Evolutionary conservation across 2,113 vertebrate species (phyloP), one percentile per base, ranked within the genome.

Genomic region (Urocitellus parryii): DNA sequence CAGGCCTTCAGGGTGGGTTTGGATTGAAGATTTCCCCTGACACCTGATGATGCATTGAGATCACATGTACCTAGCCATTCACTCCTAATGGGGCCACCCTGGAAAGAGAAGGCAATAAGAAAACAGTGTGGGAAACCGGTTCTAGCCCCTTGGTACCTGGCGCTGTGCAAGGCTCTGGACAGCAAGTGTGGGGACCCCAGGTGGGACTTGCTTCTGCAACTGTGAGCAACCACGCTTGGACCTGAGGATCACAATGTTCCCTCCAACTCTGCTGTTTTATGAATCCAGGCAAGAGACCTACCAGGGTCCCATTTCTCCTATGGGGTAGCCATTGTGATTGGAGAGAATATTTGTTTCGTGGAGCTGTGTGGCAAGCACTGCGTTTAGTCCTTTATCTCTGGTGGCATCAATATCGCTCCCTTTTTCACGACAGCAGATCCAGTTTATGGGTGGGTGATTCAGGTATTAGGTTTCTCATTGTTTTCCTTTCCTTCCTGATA

Each of bases 401-500:
- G 5, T 9, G 37, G 39, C 51, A 93, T 34, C 27, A 14, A 72
- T 51, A 85, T 25, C 42, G 6, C 34, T 51, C 42, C 58, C n/a
- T 32, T 67, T 74, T 24, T 72, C 24, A 22, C 12, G 24, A 78
- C 1, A 37, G 25, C 45, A 48, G 42, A 70, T 34, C 53, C 88
- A 90, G 61, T 27, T 68, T 29, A 81, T 32, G 76, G 39, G 58
- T 32, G 27, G 39, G 58, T 32, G 27, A 76, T 89, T 88, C 61
- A 45, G 37, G 14, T 51, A 39, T 39, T 53, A n/a, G 25, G 29
- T 18, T 91, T 73, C 78, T 61, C 68, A 51, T 78, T 88, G 88
- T 58, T 85, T 97, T 91, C 29, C 32, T 82, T 85, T 88, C n/a
- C 63, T 90, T 83, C 22, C 72, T 32, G 34, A 73, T 72, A 51